These are phyloP conservation scores for Diarsia dahlii DNA, from an alignment of 2,888 invertebrate genomes.

Conservation along the genomic window DNA sequence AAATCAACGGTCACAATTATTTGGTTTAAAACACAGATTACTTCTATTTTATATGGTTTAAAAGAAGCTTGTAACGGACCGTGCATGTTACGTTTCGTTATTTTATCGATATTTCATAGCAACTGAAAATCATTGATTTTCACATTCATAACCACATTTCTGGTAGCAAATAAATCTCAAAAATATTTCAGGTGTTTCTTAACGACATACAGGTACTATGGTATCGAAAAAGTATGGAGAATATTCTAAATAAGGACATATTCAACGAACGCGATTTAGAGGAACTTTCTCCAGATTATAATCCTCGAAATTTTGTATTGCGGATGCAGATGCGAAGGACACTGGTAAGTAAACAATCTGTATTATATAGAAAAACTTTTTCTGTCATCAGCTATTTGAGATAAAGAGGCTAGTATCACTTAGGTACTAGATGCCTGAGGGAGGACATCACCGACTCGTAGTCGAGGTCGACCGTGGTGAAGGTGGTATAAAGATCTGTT, in stretches of 20 bases:
- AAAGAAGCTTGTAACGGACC: constrained; percentile 6
- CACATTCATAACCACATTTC: background rate
- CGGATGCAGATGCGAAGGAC: constrained; percentile 79
- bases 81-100: constrained; percentile 49
- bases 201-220: constrained; percentile 38
- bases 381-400: background rate
- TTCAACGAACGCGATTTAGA: constrained; percentile 74
- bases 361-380: background rate
- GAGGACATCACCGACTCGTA: background rate
- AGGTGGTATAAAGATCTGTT: background rate
- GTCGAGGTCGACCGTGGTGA: background rate
- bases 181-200: background rate
- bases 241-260: constrained; percentile 79
- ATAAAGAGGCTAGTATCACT: background rate
- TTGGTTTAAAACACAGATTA: background rate
- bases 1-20: background rate
- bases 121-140: constrained; percentile 52
- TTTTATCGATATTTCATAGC: constrained; percentile 63
- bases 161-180: background rate
- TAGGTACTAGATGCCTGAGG: background rate
- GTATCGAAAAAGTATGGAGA: constrained; percentile 74
- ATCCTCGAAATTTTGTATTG: constrained; percentile 71
- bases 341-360: constrained; percentile 70
- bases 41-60: no score
- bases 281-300: constrained; percentile 79